Percentiles rank a stretch among this genome's conserved stretches.
Evolutionary conservation across 2,113 vertebrate species (phyloP).

Genomic region (Antennarius striatus): DNA sequence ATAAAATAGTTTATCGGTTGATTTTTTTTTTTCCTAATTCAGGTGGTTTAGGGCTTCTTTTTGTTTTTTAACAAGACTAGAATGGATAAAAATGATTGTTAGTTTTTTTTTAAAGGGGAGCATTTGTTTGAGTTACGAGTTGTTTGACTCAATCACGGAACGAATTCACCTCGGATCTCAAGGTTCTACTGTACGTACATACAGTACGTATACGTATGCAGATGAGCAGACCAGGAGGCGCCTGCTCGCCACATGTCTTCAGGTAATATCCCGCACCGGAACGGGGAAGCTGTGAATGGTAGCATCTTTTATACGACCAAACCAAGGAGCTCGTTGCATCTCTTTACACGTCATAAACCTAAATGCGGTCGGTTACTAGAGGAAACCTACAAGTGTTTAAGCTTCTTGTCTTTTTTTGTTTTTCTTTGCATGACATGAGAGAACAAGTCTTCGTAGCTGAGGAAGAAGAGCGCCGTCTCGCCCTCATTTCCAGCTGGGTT

Average conservation of each 20-base stretch:
- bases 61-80: no score
- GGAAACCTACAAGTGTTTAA: neutral
- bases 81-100: no score
- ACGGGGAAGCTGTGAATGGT: conserved; percentile 19
- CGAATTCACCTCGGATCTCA: no score
- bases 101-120: no score
- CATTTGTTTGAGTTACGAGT: no score
- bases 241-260: conserved; percentile 36
- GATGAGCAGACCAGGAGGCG: conserved; percentile 66
- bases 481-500: conserved; percentile 85
- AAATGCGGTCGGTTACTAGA: conserved; percentile 25
- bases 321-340: conserved; percentile 59
- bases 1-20: no score
- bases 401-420: conserved; percentile 8
- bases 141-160: no score
- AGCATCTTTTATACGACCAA: conserved; percentile 12
- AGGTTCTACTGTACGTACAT: no score
- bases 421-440: conserved; percentile 37
- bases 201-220: conserved; percentile 14
- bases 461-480: neutral
- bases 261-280: conserved; percentile 9
- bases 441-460: neutral
- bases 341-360: conserved; percentile 54
- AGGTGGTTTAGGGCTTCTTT: no score
- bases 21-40: no score